phyloP scores from a whole-genome alignment of 2,113 vertebrate species.

The Ammospiza caudacuta region DNA sequence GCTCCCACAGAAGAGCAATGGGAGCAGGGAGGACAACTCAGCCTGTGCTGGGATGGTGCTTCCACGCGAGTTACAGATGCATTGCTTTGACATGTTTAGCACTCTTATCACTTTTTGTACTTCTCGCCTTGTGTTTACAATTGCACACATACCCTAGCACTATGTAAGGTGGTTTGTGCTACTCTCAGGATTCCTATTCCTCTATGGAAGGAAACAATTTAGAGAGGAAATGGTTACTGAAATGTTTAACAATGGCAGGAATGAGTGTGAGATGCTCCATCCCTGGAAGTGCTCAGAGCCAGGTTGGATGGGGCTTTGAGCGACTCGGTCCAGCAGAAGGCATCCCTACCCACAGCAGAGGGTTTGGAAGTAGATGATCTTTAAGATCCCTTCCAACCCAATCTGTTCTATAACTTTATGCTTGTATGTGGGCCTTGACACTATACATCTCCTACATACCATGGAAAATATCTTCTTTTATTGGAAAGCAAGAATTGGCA shows the following conservation, averaged over 20 bases:
- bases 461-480: neutral
- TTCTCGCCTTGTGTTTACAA: fast-evolving
- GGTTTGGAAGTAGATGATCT: neutral
- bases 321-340: neutral
- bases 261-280: neutral
- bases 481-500: neutral
- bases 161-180: neutral
- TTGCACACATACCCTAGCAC: neutral
- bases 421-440: neutral
- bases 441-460: fast-evolving
- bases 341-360: neutral
- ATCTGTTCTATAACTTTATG: neutral
- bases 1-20: neutral
- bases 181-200: neutral
- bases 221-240: neutral
- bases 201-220: neutral
- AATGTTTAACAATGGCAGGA: neutral
- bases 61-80: neutral
- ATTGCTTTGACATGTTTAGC: neutral
- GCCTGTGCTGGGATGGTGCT: neutral
- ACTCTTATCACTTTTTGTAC: neutral
- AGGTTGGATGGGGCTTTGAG: neutral
- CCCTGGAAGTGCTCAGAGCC: neutral
- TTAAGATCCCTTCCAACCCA: neutral
- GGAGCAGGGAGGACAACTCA: neutral